Base-by-base conservation (phyloP, 2,797 vertebrate species). In the Parauchenoglanis ngamensis region DNA sequence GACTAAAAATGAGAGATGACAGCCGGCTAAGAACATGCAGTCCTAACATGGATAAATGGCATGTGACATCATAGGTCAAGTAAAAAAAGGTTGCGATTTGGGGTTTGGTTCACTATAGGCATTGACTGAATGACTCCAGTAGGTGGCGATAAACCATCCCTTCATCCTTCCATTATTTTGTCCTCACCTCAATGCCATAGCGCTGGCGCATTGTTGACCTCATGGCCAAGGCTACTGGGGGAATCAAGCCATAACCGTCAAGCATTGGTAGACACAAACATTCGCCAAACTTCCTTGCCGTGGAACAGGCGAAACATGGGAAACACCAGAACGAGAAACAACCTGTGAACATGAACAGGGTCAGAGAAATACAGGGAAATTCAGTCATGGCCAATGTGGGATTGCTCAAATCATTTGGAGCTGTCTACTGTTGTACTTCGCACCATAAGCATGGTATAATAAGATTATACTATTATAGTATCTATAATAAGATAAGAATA, bases 231-330 rank as follows among this genome's bases (percentile, higher is more conserved):
- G 92, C 88, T 0, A 95, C 89, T 2, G 94, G 93, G 3, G 94
- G 94, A 83, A 95, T 92, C 70, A 31, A 0, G 35, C 94, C 94
- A 11, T 59, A 93, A 11, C 94, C 93, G 4, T 95, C 93, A 28
- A 96, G 91, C 86, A 95, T 72, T 7, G 95, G 95, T 83, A 95
- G 84, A 90, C 93, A 95, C 0, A 95, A 25, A 82, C 94, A 95
- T 91, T 96, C 93, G 2, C 92, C 94, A 2, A 91, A 92, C 1
- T 94, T 91, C 0, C 35, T 72, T 0, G 94, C 12, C 0, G 92
- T 94, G 46, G 79, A 90, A 85, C 94, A 95, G 84, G 92, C 17
- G 57, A 95, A 95, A 87, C 93, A 96, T 0, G 92, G 92, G 44
- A 91, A 80, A 83, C 93, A 94, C 94, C 94, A 95, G 49, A 92